A percentile compares a stretch with the other conserved stretches of the same genome.
Conservation (phyloP, 2,888 invertebrate genomes). For the Leptinotarsa haldemani region DNA sequence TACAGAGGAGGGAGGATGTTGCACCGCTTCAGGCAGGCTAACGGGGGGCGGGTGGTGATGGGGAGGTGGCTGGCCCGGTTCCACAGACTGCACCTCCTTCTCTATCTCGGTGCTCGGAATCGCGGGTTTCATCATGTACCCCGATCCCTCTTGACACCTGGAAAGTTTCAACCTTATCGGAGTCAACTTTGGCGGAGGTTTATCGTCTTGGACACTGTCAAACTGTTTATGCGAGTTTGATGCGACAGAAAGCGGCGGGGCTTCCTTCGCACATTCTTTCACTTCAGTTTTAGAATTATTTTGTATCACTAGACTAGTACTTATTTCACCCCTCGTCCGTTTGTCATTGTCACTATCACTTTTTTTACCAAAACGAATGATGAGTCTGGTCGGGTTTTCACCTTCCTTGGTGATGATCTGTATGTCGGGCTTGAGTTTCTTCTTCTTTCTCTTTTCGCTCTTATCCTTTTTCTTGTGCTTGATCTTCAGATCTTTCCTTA, state of each 20-base stretch:
- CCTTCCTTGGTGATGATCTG: slow-evolving; percentile 71
- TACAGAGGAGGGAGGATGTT: slow-evolving; percentile 64
- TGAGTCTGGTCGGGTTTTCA: slow-evolving; percentile 76
- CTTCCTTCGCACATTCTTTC: slow-evolving; percentile 21
- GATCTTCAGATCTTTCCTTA: slow-evolving; percentile 86
- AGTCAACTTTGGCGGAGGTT: slow-evolving; percentile 68
- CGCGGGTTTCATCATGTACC: slow-evolving; percentile 71
- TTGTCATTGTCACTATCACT: slow-evolving; percentile 49
- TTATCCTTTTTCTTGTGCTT: slow-evolving; percentile 69
- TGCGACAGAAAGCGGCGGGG: slow-evolving; percentile 7
- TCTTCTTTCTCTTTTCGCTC: slow-evolving; percentile 71
- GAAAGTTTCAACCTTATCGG: slow-evolving; percentile 88
- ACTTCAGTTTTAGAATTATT: slow-evolving; percentile 26
- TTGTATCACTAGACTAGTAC: slow-evolving; percentile 58
- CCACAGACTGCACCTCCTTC: slow-evolving; percentile 58
- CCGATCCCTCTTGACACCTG: slow-evolving; percentile 82
- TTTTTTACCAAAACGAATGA: slow-evolving; percentile 77
- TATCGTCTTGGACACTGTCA: slow-evolving; percentile 24
- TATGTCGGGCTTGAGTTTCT: slow-evolving; percentile 68
- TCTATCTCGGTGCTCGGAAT: slow-evolving; percentile 55
- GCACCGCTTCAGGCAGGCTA: slow-evolving; percentile 38
- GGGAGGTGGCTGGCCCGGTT: slow-evolving; percentile 58
- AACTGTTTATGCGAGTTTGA: slow-evolving; percentile 13
- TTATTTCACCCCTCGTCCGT: slow-evolving; percentile 57
- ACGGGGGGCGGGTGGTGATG: slow-evolving; percentile 51